Base-by-base conservation (phyloP, 1,140 invertebrate genomes). In the Solenopsis invicta region DNA sequence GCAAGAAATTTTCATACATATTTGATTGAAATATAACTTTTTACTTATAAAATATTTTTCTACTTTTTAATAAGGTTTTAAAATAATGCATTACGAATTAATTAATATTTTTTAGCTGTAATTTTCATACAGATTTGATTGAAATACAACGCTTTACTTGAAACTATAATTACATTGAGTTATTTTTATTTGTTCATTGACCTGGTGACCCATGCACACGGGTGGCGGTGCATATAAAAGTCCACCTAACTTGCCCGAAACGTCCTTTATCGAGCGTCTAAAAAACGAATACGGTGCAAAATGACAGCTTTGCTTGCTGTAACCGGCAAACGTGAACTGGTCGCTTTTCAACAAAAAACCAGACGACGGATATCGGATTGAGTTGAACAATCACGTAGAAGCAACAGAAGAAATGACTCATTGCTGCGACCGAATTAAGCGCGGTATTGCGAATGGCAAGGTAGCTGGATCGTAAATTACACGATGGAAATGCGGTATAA, bases 391-490 rank as follows among this genome's bases (percentile, higher is more conserved):
- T 54, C 54, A 10, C 4, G 45, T 12, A 16, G 41, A 78, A 34
- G 13, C 12, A 1, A 61, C 16, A 74, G 48, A 84, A 84, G 41
- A 84, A 74, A 21, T 29, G 56, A 56, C 41, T 61, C 67, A 41
- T 13, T 50, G 24, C 24, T 75, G 69, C 80, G 37, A 54, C 52
- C n/a, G 34, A 50, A 61, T 75, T 45, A 45, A 62, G 41, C 54
- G 8, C 41, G 24, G 0, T 41, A 75, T 50, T 74, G 54, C 18
- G 18, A 67, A 34, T 41, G 9, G 50, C 66, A n/a, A 81, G 52
- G 37, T 56, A 59, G 52, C 50, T 41, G 69, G 69, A 74, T 74
- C 69, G 41, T 84, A 84, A 84, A 84, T 84, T 84, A 84, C 59
- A 21, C 24, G 45, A 41, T 21, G 24, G 54, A 74, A 74, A 74